Evolutionary conservation across 2,797 vertebrate genomes (phyloP), one percentile per base, ranked within the genome.

Genomic region (Sebastes nivosus): DNA sequence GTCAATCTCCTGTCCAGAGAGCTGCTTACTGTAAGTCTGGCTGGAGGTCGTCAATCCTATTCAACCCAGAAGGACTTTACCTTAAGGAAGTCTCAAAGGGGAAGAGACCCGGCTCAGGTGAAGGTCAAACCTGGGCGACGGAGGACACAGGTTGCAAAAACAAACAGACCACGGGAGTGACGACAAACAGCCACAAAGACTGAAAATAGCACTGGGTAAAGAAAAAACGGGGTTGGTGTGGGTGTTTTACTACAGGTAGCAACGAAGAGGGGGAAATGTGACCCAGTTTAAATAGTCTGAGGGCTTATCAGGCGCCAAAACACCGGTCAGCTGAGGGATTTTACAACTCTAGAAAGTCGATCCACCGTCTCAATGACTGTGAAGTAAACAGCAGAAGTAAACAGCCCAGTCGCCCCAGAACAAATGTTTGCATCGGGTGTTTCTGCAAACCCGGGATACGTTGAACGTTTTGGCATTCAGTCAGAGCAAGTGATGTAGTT

Each of bases 1-100:
- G 83, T 92, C 87, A 94, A 92, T 92, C 92, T 93, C 84, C 87
- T 81, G 78, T 80, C 76, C 81, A 93, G 92, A 93, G 92, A 95
- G 92, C 93, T 89, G 91, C 93, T 95, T 95, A 94, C 50, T 61
- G 63, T 92, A 93, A 93, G 86, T 88, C 91, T 83, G 87, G 60
- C 81, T 80, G 68, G 74, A 84, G 72, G 76, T 57, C 71, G 83
- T 81, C 88, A 89, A 90, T 94, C 91, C 91, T 83, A 89, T 88
- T 93, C 89, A 84, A 72, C 80, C 77, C 83, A 72, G 85, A 71
- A 34, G 57, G 76, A 91, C 83, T 91, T 92, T 90, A 87, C 46
- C 77, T 67, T 71, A 89, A 89, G 73, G 71, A 74, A 76, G 82
- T 80, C 81, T 90, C 84, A 85, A 57, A 78, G 73, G 24, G 60